Base-by-base conservation (phyloP, 2,797 vertebrate genomes). In the Enteromius fasciolatus region DNA sequence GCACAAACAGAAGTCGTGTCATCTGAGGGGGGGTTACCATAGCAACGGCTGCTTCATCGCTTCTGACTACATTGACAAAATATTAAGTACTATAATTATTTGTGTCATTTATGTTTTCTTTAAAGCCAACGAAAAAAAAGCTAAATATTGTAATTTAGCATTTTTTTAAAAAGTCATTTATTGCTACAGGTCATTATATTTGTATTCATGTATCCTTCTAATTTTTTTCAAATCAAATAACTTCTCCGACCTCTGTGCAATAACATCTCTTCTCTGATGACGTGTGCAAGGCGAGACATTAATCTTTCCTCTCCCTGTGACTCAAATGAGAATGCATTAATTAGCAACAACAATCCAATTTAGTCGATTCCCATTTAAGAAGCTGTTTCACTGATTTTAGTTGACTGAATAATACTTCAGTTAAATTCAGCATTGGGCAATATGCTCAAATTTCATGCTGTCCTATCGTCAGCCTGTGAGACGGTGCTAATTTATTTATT, bases 41-140 rank as follows among this genome's bases (percentile, higher is more conserved):
- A 70, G 68, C 68, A 70, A 70, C 14, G 5, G 44, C 68, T 48
- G 44, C 15, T 70, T 14, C 14, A 48, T 70, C 15, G 68, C 41
- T 46, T 70, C 41, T 70, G 14, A 9, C 23, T 28, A 70, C 14
- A 70, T 18, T 70, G 41, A 70, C 41, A 70, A 70, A 70, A 28
- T 23, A 46, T 57, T 8, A 63, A 63, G 25, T 63, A 17, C 25
- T 63, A 15, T 63, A 25, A 31, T 63, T 28, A 63, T 28, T 63
- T 61, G 31, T 63, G 25, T 31, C 0, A 63, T 31, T 63, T 61
- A 59, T 59, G 57, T 25, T 59, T 59, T 25, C 50, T n/a, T 54
- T 57, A 25, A 31, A 17, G 25, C 28, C 12, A 63, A 12, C 1
- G 1, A 17, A 31, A 61, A 15, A 61, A 7, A 48, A 48, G 4